Evolutionary conservation across 2,888 invertebrate genomes (phyloP).

Genomic region (Cantharis rustica): DNA sequence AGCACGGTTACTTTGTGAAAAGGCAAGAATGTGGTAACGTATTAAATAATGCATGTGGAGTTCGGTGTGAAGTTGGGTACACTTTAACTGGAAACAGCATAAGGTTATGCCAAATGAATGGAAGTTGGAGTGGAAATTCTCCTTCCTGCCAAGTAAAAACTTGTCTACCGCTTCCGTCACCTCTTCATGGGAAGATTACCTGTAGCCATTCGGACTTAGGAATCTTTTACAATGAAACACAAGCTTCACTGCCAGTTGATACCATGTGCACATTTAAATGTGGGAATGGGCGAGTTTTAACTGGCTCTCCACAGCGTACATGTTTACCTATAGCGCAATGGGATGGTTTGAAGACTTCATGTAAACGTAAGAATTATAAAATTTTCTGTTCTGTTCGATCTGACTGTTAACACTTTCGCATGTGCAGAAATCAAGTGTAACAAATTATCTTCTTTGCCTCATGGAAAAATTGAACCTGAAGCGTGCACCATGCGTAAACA

Average conservation of each 20-base stretch:
- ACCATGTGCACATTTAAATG: conserved; percentile 69
- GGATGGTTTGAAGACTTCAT: conserved; percentile 70
- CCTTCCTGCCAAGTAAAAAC: conserved; percentile 70
- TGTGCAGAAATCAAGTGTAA: conserved; percentile 52
- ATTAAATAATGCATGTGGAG: conserved; percentile 72
- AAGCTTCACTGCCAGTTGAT: conserved; percentile 61
- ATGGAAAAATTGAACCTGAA: conserved; percentile 61
- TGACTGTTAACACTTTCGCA: not conserved
- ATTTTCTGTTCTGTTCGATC: not conserved
- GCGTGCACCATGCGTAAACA: conserved; percentile 62
- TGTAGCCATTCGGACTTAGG: conserved; percentile 58
- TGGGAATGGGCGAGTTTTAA: conserved; percentile 64
- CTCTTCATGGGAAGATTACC: conserved; percentile 62
- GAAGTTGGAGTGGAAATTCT: conserved; percentile 69
- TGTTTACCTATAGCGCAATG: conserved; percentile 71
- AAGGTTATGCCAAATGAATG: conserved; percentile 66
- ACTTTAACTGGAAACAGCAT: conserved; percentile 58
- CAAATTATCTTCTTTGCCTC: conserved; percentile 55
- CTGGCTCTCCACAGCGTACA: conserved; percentile 66
- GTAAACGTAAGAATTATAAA: conserved; percentile 61
- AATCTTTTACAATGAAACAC: conserved; percentile 45
- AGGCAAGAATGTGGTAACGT: conserved; percentile 65
- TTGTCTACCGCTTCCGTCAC: conserved; percentile 61
- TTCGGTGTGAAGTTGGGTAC: conserved; percentile 70
- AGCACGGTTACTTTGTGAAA: conserved; percentile 71